Percentiles rank a stretch among this genome's conserved stretches.
These are phyloP conservation scores for Drosophila paramelanica DNA, from an alignment of 2,888 invertebrate genomes.

Conservation along the genomic window DNA sequence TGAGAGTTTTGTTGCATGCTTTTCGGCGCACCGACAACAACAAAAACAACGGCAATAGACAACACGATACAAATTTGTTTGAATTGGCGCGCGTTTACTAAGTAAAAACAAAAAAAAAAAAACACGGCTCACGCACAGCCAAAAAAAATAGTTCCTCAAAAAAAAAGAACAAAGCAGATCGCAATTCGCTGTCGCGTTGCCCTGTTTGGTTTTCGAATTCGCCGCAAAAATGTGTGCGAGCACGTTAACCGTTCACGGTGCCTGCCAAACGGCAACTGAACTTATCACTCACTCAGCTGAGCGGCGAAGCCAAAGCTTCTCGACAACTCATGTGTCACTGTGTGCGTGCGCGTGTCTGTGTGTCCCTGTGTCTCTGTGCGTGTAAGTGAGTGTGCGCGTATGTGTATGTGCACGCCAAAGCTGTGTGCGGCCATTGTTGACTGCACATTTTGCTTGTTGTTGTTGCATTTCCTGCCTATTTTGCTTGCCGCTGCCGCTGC, in stretches of 20 bases:
- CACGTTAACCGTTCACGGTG: constrained; percentile 68
- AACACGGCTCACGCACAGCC: constrained; percentile 4
- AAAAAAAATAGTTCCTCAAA: constrained; percentile 19
- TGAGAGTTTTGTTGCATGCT: constrained; percentile 52
- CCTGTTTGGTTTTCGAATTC: constrained; percentile 6
- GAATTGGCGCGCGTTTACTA: constrained; percentile 45
- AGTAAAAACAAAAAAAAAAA: constrained; percentile 9
- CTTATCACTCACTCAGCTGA: constrained; percentile 66
- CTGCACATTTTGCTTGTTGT: constrained; percentile 62
- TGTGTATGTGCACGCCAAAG: constrained; percentile 8
- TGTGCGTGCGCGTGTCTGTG: constrained; percentile 17
- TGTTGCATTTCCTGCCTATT: constrained; percentile 12
- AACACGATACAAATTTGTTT: constrained; percentile 35
- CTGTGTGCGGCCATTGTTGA: constrained; percentile 40
- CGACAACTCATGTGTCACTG: constrained; percentile 34
- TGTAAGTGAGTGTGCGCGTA: constrained; percentile 18
- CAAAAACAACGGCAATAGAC: constrained; percentile 19
- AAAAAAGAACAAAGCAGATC: constrained; percentile 30
- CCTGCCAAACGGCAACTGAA: constrained; percentile 76
- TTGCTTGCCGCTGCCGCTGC: not conserved
- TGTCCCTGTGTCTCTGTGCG: constrained; percentile 14
- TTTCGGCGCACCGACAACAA: constrained; percentile 21
- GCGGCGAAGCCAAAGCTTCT: constrained; percentile 43
- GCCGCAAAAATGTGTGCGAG: constrained; percentile 8
- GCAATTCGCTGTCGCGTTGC: constrained; percentile 24